Evolutionary conservation across 2,888 invertebrate species (phyloP), one percentile per base, ranked within the genome.

Genomic region (Dasypolia templi): DNA sequence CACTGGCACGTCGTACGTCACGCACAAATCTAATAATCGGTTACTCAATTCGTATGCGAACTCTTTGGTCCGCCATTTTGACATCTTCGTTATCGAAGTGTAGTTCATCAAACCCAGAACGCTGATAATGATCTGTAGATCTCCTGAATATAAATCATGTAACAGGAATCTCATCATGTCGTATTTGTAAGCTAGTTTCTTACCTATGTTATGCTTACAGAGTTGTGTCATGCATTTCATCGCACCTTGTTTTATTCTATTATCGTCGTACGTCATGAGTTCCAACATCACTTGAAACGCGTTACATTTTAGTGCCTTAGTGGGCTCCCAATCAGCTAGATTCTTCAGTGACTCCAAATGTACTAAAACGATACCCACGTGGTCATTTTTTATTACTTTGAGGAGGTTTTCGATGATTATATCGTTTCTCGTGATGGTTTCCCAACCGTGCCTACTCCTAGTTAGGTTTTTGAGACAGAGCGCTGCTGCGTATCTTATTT

Each of bases 41-140:
- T 85, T 90, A 0, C 93, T 92, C 2, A 95, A 74, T 3, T 93
- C 90, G 14, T 70, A 73, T 64, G 88, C 87, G 29, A 85, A 88
- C 77, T 95, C 94, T 59, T 93, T 95, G 0, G 93, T 93, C 0
- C 96, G 93, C 95, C 95, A 96, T 87, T 95, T 96, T 0, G 96
- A 93, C 0, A 93, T 88, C 0, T 93, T 93, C 0, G 95, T 95
- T 51, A 94, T 46, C 0, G 95, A 95, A 0, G 93, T 93, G 56
- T 92, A 94, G 5, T 79, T 79, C 91, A 96, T 91, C 0, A 95
- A 82, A 12, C 92, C 93, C 0, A 91, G 87, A 0, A 94, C 91
- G 75, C 93, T 92, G 14, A 95, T 92, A 3, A 92, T 75, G 0
- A 94, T 83, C 51, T 93, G 90, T 6, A 91, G 80, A 0, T 90